Conservation (phyloP, 2,888 invertebrate genomes). For the Eupithecia exiguata region DNA sequence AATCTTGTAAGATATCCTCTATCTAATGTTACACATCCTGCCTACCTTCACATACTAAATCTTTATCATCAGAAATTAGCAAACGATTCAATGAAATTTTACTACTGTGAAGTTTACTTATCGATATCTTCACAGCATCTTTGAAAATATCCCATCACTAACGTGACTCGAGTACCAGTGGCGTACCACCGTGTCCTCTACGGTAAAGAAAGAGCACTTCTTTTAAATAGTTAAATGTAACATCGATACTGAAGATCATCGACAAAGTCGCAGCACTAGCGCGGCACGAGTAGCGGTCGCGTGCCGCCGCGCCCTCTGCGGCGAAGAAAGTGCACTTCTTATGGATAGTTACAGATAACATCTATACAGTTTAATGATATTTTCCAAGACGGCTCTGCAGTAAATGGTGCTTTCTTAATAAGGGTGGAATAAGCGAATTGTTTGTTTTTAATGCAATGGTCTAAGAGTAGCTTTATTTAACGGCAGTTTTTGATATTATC, state of each 20-base stretch:
- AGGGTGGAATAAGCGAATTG: slow-evolving; percentile 17
- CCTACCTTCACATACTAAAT: no score
- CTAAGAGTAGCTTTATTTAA: neutral
- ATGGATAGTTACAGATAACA: slow-evolving; percentile 46
- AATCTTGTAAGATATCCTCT: neutral
- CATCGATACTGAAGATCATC: slow-evolving; percentile 37
- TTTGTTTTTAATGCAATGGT: neutral
- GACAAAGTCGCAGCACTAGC: slow-evolving; percentile 48
- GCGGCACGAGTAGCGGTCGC: slow-evolving; percentile 75
- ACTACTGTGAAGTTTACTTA: no score
- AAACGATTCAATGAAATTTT: no score
- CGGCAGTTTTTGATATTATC: no score
- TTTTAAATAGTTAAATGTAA: slow-evolving; percentile 44
- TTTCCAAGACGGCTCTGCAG: slow-evolving; percentile 16
- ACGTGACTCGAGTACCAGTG: slow-evolving; percentile 70
- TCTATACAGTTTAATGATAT: slow-evolving; percentile 47
- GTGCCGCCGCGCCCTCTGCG: slow-evolving; percentile 72
- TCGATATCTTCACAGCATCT: neutral
- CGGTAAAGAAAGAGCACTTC: slow-evolving; percentile 64
- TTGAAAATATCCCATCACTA: slow-evolving; percentile 49
- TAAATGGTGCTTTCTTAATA: slow-evolving; percentile 39
- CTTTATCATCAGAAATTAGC: no score
- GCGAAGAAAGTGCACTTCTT: slow-evolving; percentile 64
- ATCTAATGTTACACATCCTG: neutral
- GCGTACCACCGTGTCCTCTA: slow-evolving; percentile 75